A percentile compares a stretch with the other conserved stretches of the same genome.
Conservation (phyloP, 2,113 vertebrate species). For the Corvus hawaiiensis region DNA sequence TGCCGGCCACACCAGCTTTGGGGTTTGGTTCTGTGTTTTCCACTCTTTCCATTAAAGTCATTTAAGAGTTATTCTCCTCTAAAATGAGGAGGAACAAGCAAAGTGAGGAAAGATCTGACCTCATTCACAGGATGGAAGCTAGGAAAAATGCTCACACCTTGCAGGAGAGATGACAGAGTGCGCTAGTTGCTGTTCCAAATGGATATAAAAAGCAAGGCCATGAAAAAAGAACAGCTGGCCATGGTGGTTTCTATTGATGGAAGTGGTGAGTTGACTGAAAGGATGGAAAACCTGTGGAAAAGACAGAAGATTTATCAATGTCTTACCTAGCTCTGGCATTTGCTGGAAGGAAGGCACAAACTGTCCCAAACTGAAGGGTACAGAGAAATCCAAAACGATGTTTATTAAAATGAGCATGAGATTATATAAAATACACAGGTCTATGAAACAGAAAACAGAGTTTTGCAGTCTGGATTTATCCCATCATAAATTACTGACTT, state of each 20-base stretch:
- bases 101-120: background rate
- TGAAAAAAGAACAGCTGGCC: background rate
- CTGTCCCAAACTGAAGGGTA: background rate
- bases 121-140: background rate
- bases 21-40: background rate
- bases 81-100: background rate
- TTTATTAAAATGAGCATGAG: background rate
- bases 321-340: too few species aligned
- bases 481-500: background rate
- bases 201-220: background rate
- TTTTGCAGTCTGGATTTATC: background rate
- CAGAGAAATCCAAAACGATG: background rate
- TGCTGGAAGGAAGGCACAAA: background rate
- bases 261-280: background rate
- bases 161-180: background rate
- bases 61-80: background rate
- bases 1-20: background rate
- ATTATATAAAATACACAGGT: background rate
- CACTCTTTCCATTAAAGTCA: background rate
- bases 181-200: background rate
- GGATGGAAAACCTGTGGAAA: background rate
- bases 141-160: background rate
- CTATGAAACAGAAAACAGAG: background rate
- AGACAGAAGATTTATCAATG: background rate
- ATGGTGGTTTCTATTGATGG: background rate